Evolutionary conservation across 2,113 vertebrate genomes (phyloP), one percentile per base, ranked within the genome.

Genomic region (Copsychus sechellarum): DNA sequence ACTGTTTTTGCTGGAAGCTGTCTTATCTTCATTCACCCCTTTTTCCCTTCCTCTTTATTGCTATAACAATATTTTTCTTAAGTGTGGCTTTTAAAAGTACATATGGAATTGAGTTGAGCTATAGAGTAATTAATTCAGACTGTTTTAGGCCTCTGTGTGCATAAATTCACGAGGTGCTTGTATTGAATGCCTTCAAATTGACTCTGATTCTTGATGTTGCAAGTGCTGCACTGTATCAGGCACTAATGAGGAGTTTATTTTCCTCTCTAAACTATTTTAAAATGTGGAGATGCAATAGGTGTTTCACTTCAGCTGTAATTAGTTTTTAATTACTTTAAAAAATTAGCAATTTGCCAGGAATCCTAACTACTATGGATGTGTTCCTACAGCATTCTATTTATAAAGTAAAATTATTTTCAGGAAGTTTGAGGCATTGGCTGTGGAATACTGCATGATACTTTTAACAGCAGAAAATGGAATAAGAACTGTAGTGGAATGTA

Each of bases 121-220:
- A 5, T 7, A 29, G 26, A 72, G 40, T 92, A 83, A 96, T 80
- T 88, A 91, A 88, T 88, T 90, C 79, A 86, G 90, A 64, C 71
- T 73, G n/a, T 4, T 95, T 54, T 34, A 79, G 58, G 42, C 13
- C 25, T 54, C 65, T n/a, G 9, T 69, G 56, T 62, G 2, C 71
- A 56, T 34, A 58, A 81, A 79, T 82, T 91, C 57, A 84, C 50
- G 79, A 34, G 70, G 42, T 50, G 18, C 24, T 23, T 1, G 2
- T 66, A 66, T 14, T 38, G 24, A 92, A 80, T 82, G 62, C 58
- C 81, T 94, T 90, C 73, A 82, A 23, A 92, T 9, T 3, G 19
- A 66, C 12, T 42, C 90, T 96, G 79, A 93, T 95, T 54, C 33
- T 80, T 2, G 1, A 19, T 34, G 40, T 43, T 57, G 38, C 53